Evolutionary conservation across 1,140 invertebrate species (phyloP), one percentile per base, ranked within the genome.

Genomic region (Drosophila tani): DNA sequence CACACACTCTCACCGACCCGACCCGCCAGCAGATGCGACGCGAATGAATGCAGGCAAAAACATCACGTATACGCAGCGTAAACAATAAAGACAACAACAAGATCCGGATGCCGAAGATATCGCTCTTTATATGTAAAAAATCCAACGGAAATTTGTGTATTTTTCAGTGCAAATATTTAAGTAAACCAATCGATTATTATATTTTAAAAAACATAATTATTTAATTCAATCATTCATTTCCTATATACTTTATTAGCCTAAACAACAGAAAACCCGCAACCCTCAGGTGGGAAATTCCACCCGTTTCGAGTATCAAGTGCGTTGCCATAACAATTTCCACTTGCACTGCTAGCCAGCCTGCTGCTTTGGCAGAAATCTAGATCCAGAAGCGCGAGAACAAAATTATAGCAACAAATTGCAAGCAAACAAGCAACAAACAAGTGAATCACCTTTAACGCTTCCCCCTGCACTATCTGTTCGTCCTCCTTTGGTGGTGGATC

Each of bases 401-500:
- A 90, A 85, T 90, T 81, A 85, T 84, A 81, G 69, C 81, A 90
- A 90, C 85, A 90, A 90, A 90, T 90, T 90, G 85, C 85, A 82
- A 90, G 82, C 85, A 90, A 90, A 88, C 84, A 84, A 88, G 84
- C 69, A 81, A 90, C 85, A 88, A 88, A 85, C 81, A 90, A 90
- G 79, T 80, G 79, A 90, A 90, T 90, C 85, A 88, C 85, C 85
- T 85, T 90, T 90, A 90, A 84, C 69, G 75, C 81, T 81, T 84
- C 71, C 85, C 66, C 67, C 53, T 79, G 75, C 82, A 82, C 75
- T 74, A 24, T 24, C 21, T 24, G 75, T 79, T 41, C 38, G 29
- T 9, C 32, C 32, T 9, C 32, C 32, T 63, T 55, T 64, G 71
- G 19, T 40, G 19, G 19, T 38, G 35, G 35, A 60, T 24, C 65